Evolutionary conservation across 2,113 vertebrate genomes (phyloP).

Genomic region (Siphamia tubifer): DNA sequence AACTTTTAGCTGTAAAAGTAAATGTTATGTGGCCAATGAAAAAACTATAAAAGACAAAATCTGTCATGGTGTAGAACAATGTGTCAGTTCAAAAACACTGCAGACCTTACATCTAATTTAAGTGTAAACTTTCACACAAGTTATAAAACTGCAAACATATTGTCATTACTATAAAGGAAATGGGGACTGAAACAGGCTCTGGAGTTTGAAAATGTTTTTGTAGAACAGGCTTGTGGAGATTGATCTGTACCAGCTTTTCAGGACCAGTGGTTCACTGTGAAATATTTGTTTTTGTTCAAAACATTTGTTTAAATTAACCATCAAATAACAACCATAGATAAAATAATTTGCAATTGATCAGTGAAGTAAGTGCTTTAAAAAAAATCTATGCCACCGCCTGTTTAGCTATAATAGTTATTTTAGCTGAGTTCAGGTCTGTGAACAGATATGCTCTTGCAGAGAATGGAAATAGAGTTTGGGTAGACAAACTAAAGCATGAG

Average conservation of each 20-base stretch:
- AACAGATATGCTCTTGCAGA: not conserved
- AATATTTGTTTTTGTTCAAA: not conserved
- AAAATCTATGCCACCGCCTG: not conserved
- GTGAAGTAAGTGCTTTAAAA: not conserved
- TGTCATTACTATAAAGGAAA: not conserved
- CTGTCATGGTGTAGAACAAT: too few species aligned
- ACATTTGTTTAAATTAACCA: not conserved
- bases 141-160: too few species aligned
- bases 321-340: not conserved
- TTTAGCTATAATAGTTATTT: not conserved
- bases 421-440: too few species aligned
- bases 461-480: not conserved
- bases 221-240: not conserved
- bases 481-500: constrained; percentile 2
- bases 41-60: too few species aligned
- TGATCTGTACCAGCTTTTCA: not conserved
- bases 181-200: not conserved
- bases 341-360: not conserved
- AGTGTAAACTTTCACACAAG: too few species aligned
- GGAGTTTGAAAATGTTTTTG: too few species aligned
- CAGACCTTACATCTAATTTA: too few species aligned
- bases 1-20: not conserved
- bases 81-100: too few species aligned
- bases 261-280: too few species aligned
- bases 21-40: too few species aligned